These are phyloP conservation scores for Lamprologus speciosus DNA, from an alignment of 2,113 vertebrate species.

Conservation along the genomic window DNA sequence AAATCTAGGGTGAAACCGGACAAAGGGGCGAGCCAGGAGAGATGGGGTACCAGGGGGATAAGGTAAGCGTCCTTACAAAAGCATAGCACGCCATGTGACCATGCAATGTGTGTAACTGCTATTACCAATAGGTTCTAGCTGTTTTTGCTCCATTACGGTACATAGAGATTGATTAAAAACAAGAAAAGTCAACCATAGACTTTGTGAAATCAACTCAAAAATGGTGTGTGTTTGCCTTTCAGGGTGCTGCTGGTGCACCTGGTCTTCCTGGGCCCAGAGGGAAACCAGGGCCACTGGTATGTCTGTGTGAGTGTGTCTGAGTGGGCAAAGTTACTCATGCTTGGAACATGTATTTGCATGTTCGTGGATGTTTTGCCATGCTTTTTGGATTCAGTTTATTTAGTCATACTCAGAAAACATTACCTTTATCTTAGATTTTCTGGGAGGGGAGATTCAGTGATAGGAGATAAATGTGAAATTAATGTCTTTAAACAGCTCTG, in stretches of 20 bases:
- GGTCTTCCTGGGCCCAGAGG: constrained; percentile 84
- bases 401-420: not conserved
- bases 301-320: constrained; percentile 47
- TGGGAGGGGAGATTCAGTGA: not conserved
- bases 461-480: not conserved
- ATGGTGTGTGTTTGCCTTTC: constrained; percentile 20
- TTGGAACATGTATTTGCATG: not conserved
- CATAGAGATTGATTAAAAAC: not conserved
- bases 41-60: constrained; percentile 87
- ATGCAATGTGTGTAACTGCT: not conserved
- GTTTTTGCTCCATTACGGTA: not conserved
- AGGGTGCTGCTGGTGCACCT: constrained; percentile 82
- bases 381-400: not conserved
- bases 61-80: constrained; percentile 68
- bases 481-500: not conserved
- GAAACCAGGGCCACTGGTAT: constrained; percentile 85
- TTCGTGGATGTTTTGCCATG: not conserved
- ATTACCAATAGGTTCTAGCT: not conserved
- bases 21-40: constrained; percentile 84
- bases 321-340: not conserved
- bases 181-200: not conserved
- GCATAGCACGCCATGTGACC: not conserved
- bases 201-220: not conserved
- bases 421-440: not conserved
- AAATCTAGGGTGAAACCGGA: constrained; percentile 86